Percentiles rank a stretch among this genome's conserved stretches.
Evolutionary conservation across 2,113 vertebrate genomes (phyloP).

Genomic region (Colistium nudipinnis): DNA sequence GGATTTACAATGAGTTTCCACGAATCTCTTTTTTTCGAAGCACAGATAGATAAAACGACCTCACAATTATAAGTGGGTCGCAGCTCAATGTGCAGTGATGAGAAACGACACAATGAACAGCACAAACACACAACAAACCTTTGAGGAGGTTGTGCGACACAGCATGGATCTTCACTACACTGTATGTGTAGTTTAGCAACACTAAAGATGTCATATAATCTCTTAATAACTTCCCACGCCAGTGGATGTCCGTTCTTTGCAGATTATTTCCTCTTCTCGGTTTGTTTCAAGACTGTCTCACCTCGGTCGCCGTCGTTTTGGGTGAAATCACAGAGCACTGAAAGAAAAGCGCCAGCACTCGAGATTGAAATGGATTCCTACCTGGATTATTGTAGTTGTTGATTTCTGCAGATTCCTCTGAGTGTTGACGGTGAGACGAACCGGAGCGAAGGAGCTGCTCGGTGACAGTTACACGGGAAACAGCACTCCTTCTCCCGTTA

Average conservation of each 20-base stretch:
- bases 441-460: not conserved
- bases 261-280: no score
- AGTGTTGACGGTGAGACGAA: not conserved
- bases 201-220: no score
- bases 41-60: constrained; percentile 11
- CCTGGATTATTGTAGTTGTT: constrained; percentile 22
- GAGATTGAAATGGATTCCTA: constrained; percentile 45
- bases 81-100: constrained; percentile 15
- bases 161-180: not conserved
- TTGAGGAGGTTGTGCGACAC: not conserved
- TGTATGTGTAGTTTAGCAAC: not conserved
- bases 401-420: not conserved
- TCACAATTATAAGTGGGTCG: not conserved
- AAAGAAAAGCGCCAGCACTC: no score
- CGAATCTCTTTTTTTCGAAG: no score
- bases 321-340: no score
- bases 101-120: not conserved
- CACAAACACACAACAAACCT: not conserved
- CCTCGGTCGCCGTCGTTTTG: no score
- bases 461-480: not conserved
- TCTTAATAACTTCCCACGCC: no score
- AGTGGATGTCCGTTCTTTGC: no score
- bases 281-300: no score
- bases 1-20: not conserved
- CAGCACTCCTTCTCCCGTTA: constrained; percentile 46